Percentiles rank a stretch among this genome's conserved stretches.
Conservation (phyloP, 1,140 invertebrate species). For the Calephelis nemesis region DNA sequence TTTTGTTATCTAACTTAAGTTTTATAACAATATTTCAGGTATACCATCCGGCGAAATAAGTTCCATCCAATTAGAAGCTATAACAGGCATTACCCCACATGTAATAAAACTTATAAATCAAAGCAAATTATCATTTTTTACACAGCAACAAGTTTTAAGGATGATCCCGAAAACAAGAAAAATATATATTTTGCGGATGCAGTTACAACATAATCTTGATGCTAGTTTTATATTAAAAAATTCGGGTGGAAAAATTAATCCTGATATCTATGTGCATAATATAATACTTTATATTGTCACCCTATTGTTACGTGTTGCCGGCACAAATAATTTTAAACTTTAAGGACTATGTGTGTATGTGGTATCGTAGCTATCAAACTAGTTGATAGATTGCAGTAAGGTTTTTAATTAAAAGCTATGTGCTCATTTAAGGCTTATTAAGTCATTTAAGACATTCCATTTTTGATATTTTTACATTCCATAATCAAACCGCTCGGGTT, state of each 20-base stretch:
- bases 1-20: background rate
- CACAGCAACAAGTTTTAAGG: slow-evolving; percentile 60
- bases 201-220: slow-evolving; percentile 56
- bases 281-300: background rate
- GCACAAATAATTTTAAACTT: no score
- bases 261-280: background rate
- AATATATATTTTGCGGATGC: slow-evolving; percentile 63
- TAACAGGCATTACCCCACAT: slow-evolving; percentile 49
- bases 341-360: no score
- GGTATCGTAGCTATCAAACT: no score
- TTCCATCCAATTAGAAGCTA: slow-evolving; percentile 59
- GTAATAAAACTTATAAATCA: slow-evolving; percentile 58
- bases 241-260: slow-evolving; percentile 19
- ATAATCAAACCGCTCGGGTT: no score
- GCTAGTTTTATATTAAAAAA: slow-evolving; percentile 49
- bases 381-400: no score
- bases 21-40: slow-evolving; percentile 36
- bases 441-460: no score
- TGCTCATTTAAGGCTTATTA: no score
- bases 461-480: no score
- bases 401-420: no score
- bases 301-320: background rate
- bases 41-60: slow-evolving; percentile 58
- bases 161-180: slow-evolving; percentile 57
- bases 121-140: slow-evolving; percentile 58